Evolutionary conservation across 2,888 invertebrate species (phyloP).

Genomic region (Xestia rhomboidea): DNA sequence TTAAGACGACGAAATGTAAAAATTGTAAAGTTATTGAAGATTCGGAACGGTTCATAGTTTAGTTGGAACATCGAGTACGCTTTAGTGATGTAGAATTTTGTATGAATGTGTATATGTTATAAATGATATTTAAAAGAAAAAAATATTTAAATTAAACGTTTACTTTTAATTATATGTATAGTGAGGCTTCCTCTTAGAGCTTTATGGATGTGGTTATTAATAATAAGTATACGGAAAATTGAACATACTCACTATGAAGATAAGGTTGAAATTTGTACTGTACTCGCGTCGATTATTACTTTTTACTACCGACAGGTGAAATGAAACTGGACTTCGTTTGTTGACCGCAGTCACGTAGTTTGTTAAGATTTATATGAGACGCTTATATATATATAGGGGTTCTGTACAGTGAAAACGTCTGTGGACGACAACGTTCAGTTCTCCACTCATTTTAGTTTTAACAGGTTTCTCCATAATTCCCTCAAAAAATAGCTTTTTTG

Average conservation of each 20-base stretch:
- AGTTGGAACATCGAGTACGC: constrained; percentile 85
- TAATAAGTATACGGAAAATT: constrained; percentile 87
- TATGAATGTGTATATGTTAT: constrained; percentile 88
- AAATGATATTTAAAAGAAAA: constrained; percentile 84
- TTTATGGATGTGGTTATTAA: constrained; percentile 87
- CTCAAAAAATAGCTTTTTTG: not conserved
- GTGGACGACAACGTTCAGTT: constrained; percentile 29
- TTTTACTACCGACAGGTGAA: constrained; percentile 63
- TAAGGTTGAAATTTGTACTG: constrained; percentile 82
- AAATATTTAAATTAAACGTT: constrained; percentile 76
- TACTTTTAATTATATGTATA: constrained; percentile 86
- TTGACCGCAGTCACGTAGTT: constrained; percentile 64
- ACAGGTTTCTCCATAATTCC: not conserved
- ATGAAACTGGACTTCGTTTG: constrained; percentile 59
- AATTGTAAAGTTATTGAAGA: constrained; percentile 69
- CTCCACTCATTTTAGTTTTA: not conserved
- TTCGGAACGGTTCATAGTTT: constrained; percentile 74
- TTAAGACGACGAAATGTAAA: constrained; percentile 69
- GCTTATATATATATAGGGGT: constrained; percentile 43
- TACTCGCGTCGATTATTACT: constrained; percentile 74
- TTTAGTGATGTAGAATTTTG: constrained; percentile 85
- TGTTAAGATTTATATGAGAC: constrained; percentile 61
- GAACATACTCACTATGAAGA: constrained; percentile 87
- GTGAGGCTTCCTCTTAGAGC: constrained; percentile 90
- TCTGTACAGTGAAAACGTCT: constrained; percentile 56